Evolutionary conservation across 2,113 vertebrate genomes (phyloP).

Genomic region (Mesembrinibis cayennensis): DNA sequence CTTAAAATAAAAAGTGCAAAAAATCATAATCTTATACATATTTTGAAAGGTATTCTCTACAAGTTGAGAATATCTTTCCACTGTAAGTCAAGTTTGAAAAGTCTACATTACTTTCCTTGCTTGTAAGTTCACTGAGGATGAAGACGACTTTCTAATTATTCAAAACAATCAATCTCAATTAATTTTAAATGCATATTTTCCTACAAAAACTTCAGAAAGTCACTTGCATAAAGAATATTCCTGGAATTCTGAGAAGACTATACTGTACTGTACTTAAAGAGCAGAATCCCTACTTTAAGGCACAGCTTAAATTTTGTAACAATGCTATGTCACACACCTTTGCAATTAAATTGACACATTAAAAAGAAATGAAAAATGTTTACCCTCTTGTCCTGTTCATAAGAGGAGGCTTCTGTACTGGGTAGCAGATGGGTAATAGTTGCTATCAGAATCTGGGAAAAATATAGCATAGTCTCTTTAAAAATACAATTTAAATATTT

Average conservation of each 20-base stretch:
- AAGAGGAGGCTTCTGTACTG: conserved; percentile 91
- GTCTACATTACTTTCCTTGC: not conserved
- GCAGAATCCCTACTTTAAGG: not conserved
- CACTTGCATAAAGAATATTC: not conserved
- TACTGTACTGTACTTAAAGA: not conserved
- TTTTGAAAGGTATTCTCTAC: not conserved
- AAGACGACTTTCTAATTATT: not conserved
- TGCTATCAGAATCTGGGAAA: conserved; percentile 89
- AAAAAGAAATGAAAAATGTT: conserved; percentile 18
- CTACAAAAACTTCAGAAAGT: not conserved
- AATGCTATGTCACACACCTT: not conserved
- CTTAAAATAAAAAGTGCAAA: not conserved
- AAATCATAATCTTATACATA: not conserved
- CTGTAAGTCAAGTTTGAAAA: not conserved
- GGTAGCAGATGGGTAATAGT: conserved; percentile 96
- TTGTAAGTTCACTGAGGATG: not conserved
- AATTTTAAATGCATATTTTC: not conserved
- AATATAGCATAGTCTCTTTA: conserved; percentile 1
- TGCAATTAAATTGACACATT: not conserved
- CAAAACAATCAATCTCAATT: not conserved
- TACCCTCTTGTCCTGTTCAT: conserved; percentile 97
- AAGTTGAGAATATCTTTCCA: not conserved
- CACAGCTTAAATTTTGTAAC: not conserved
- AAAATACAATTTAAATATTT: conserved; percentile 17
- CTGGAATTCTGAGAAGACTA: not conserved